Conservation (phyloP, 2,797 vertebrate genomes). For the Gymnoscopelus microlampas region DNA sequence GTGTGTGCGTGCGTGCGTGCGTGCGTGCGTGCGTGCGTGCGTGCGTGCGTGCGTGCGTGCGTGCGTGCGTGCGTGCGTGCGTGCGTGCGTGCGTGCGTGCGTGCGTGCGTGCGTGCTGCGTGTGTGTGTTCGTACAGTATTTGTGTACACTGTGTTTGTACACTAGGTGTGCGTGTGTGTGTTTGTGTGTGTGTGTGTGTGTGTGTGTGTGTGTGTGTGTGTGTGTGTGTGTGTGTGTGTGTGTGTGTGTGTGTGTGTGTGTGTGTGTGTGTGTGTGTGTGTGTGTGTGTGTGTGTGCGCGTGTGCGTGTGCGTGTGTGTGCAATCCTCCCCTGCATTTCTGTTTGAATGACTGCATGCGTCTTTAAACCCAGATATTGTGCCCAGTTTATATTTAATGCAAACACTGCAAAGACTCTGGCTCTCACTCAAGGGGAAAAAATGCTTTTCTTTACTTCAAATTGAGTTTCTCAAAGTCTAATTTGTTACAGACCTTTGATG, state of each 20-base stretch:
- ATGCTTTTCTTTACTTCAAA: conserved; percentile 79
- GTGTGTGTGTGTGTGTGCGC: background rate
- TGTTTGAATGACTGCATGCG: conserved; percentile 40
- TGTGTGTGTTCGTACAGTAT: no score
- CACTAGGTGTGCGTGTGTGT: background rate
- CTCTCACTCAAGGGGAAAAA: conserved; percentile 62
- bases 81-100: background rate
- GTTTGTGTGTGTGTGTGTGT: conserved; percentile 34
- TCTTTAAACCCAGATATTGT: conserved; percentile 67
- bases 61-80: no score
- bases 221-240: conserved; percentile 37
- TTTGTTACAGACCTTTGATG: conserved; percentile 82
- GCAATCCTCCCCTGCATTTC: background rate
- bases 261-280: background rate
- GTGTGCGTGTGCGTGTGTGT: background rate
- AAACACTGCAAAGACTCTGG: conserved; percentile 75
- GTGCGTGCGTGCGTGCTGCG: no score
- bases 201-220: conserved; percentile 26
- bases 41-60: no score
- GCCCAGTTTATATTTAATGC: conserved; percentile 78
- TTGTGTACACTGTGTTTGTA: no score
- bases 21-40: background rate
- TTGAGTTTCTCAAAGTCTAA: conserved; percentile 81
- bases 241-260: conserved; percentile 31
- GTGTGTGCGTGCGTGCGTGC: background rate